A percentile compares a stretch with the other conserved stretches of the same genome.
These are phyloP conservation scores for Rhodinocichla rosea DNA, from an alignment of 2,113 vertebrate species.

Conservation along the genomic window DNA sequence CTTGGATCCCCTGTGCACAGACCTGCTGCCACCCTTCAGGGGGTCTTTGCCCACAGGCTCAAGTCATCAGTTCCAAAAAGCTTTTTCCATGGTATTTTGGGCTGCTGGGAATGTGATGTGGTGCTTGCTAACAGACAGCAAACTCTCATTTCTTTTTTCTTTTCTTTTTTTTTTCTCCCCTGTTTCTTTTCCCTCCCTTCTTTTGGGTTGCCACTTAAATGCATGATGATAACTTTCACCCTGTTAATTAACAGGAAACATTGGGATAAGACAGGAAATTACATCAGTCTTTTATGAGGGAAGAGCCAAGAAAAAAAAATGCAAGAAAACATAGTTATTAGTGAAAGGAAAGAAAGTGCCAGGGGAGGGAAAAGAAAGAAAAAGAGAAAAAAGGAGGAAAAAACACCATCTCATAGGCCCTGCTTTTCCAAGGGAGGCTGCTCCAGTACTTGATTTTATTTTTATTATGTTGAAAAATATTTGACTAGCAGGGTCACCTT, in stretches of 20 bases:
- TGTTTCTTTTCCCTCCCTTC: not conserved
- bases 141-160: not conserved
- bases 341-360: conserved; percentile 48
- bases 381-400: not conserved
- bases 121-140: not conserved
- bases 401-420: not conserved
- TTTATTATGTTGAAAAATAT: conserved; percentile 69
- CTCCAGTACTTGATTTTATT: conserved; percentile 63
- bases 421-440: conserved; percentile 49
- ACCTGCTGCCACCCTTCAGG: not conserved
- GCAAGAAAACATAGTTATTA: conserved; percentile 54
- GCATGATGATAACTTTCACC: conserved; percentile 74
- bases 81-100: not conserved
- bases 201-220: conserved; percentile 40
- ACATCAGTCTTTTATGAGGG: conserved; percentile 88
- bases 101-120: not conserved
- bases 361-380: not conserved
- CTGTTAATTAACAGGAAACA: conserved; percentile 85
- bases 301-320: conserved; percentile 70
- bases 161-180: not conserved
- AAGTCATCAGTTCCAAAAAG: not conserved
- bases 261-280: conserved; percentile 91
- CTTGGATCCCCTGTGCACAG: not conserved
- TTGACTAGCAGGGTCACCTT: conserved; percentile 72
- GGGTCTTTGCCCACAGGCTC: not conserved